A percentile compares a stretch with the other conserved stretches of the same genome.
phyloP scores from a whole-genome alignment of 2,113 vertebrate species.

The Emydura subglobosa region DNA sequence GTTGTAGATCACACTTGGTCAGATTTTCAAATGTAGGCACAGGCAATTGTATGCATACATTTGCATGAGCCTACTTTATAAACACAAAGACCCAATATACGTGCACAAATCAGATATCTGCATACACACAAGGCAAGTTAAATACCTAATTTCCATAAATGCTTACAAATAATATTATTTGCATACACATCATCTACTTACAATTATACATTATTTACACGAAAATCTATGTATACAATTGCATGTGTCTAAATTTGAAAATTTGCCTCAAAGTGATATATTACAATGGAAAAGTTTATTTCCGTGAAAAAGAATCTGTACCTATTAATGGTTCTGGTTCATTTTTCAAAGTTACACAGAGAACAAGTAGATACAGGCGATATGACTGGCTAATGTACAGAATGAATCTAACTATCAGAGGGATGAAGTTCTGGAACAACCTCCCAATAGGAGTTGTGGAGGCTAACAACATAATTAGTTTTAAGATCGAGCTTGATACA shows the following conservation, averaged over 20 bases:
- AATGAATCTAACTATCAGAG: neutral
- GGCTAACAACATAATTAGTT: too few relatives aligned
- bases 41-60: neutral
- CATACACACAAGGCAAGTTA: neutral
- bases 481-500: too few relatives aligned
- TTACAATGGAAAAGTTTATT: neutral
- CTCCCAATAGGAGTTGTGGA: too few relatives aligned
- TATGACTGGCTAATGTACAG: neutral
- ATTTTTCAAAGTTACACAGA: neutral
- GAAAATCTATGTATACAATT: neutral
- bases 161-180: neutral
- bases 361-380: neutral
- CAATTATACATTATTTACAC: neutral
- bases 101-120: neutral
- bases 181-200: neutral
- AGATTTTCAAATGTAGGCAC: neutral
- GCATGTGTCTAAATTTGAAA: neutral
- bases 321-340: neutral
- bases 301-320: neutral
- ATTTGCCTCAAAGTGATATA: neutral
- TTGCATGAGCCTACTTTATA: neutral
- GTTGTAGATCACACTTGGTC: neutral
- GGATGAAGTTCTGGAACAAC: neutral
- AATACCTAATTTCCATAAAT: neutral
- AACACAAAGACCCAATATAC: neutral